Conservation (phyloP, 2,113 vertebrate species). For the Propithecus coquereli region DNA sequence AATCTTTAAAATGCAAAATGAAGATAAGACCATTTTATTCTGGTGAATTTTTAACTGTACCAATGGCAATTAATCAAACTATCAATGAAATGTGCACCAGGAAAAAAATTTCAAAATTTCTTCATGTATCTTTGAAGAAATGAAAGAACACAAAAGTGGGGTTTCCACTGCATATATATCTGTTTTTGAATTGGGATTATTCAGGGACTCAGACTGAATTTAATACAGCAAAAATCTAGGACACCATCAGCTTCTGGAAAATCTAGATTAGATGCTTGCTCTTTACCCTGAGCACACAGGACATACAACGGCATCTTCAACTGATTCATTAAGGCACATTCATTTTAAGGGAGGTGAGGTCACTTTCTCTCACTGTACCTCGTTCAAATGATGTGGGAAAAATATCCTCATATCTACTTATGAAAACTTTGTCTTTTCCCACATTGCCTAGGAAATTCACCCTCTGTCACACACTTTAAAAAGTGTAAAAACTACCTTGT, state of each 20-base stretch:
- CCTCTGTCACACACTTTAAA: constrained; percentile 22
- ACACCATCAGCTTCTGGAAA: constrained; percentile 1
- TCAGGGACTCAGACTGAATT: neutral
- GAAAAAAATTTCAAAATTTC: constrained; percentile 8
- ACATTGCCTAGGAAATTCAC: constrained; percentile 45
- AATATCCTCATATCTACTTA: constrained; percentile 50
- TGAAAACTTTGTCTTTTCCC: constrained; percentile 30
- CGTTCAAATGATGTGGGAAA: constrained; percentile 29
- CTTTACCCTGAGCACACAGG: neutral
- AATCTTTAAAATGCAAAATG: neutral
- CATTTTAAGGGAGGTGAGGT: constrained; percentile 33
- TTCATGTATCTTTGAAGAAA: neutral
- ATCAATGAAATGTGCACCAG: neutral
- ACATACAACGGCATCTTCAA: neutral
- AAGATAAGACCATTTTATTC: neutral
- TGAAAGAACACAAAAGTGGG: constrained; percentile 8
- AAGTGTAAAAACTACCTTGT: constrained; percentile 36
- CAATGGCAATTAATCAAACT: constrained; percentile 22
- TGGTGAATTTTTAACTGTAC: neutral
- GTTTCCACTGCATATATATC: neutral
- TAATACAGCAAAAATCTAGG: constrained; percentile 37
- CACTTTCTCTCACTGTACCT: neutral
- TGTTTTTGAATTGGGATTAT: constrained; percentile 53
- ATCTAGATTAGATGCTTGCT: neutral
- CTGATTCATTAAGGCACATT: neutral